Percentiles rank a stretch among this genome's conserved stretches.
These are phyloP conservation scores for Lithophane socia DNA, from an alignment of 2,888 invertebrate genomes.

Conservation along the genomic window DNA sequence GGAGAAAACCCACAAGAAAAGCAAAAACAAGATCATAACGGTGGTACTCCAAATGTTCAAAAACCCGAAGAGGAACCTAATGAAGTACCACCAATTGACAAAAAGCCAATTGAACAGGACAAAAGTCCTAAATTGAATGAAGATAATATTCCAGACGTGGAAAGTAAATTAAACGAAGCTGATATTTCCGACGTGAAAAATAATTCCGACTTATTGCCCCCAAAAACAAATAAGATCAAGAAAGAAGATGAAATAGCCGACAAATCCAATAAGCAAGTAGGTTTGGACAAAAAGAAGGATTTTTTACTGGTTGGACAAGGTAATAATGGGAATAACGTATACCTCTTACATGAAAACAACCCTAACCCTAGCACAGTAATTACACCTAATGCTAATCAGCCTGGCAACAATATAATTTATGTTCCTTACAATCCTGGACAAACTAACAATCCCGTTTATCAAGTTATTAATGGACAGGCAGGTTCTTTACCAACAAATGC, in stretches of 20 bases:
- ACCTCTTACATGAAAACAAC: slow-evolving; percentile 58
- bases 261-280: slow-evolving; percentile 4
- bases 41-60: not conserved
- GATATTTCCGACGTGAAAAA: not conserved
- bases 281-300: slow-evolving; percentile 52
- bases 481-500: slow-evolving; percentile 17
- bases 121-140: not conserved
- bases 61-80: slow-evolving; percentile 1
- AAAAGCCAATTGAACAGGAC: not conserved
- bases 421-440: slow-evolving; percentile 55
- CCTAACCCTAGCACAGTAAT: slow-evolving; percentile 33
- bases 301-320: slow-evolving; percentile 54
- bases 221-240: slow-evolving; percentile 45
- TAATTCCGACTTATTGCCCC: slow-evolving; percentile 10
- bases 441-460: slow-evolving; percentile 38
- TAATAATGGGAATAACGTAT: slow-evolving; percentile 46
- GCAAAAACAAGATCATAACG: not conserved
- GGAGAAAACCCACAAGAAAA: not conserved
- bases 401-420: slow-evolving; percentile 46
- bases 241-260: slow-evolving; percentile 20
- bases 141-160: not conserved
- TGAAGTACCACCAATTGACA: not conserved
- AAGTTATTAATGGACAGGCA: slow-evolving; percentile 44
- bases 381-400: slow-evolving; percentile 33
- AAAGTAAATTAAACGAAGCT: not conserved